These are phyloP conservation scores for Epizoanthus illoricatus DNA, from an alignment of 92 coral and sea anemone species.

Conservation along the genomic window DNA sequence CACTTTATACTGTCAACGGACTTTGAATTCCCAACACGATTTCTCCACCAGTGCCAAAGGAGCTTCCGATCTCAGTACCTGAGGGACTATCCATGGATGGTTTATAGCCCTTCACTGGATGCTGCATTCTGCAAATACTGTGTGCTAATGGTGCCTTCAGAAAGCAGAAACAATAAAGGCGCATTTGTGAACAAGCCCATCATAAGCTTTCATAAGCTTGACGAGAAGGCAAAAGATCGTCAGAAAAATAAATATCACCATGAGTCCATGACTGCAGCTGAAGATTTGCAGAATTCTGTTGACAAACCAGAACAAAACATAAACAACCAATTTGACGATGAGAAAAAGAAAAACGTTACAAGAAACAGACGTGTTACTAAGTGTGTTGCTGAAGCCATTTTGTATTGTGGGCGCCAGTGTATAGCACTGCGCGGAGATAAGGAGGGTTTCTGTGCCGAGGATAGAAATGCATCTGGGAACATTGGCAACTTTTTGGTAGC, in stretches of 20 bases:
- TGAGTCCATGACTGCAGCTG: conserved; percentile 35
- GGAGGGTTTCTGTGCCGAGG: conserved; percentile 9
- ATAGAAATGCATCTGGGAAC: conserved; percentile 20
- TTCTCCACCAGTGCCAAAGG: conserved; percentile 24
- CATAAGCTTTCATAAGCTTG: conserved; percentile 30
- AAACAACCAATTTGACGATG: conserved; percentile 25
- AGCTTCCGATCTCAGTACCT: conserved; percentile 26
- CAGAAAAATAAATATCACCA: conserved; percentile 28
- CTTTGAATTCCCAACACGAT: conserved; percentile 11
- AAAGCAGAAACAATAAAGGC: conserved; percentile 37
- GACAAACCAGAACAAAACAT: conserved; percentile 42
- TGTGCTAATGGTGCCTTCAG: conserved; percentile 40
- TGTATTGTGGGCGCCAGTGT: conserved; percentile 37
- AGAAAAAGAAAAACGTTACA: conserved; percentile 29
- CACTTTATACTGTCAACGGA: conserved; percentile 20
- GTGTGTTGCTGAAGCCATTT: conserved; percentile 39
- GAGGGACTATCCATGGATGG: conserved; percentile 33
- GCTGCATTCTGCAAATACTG: conserved; percentile 44
- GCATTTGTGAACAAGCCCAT: conserved; percentile 47
- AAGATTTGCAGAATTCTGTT: conserved; percentile 24
- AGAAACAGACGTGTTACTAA: conserved; percentile 34
- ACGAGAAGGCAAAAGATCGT: conserved; percentile 39
- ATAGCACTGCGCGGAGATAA: conserved; percentile 30
- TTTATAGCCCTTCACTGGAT: conserved; percentile 30
- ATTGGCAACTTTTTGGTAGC: conserved; percentile 40